phyloP scores from a whole-genome alignment of 1,140 invertebrate species.

The Doryteuthis pealeii region DNA sequence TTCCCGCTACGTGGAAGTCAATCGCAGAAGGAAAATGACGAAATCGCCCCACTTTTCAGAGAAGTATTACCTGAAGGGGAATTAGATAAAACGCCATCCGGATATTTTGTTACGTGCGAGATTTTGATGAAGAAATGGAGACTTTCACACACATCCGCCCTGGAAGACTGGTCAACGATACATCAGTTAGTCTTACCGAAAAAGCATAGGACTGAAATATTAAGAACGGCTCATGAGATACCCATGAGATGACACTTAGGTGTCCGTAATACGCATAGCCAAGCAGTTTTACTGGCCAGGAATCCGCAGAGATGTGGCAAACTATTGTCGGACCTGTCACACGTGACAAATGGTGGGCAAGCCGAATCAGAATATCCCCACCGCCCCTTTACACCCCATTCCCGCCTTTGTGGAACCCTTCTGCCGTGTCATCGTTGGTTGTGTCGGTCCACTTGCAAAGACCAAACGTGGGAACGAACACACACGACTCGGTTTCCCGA shows the following conservation, averaged over 20 bases:
- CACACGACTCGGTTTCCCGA: conserved; percentile 13
- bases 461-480: conserved; percentile 22
- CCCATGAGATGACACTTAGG: not conserved
- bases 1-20: too few relatives aligned
- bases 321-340: conserved; percentile 15
- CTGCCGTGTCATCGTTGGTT: too few relatives aligned
- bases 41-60: too few relatives aligned
- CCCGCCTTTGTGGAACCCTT: conserved; percentile 19
- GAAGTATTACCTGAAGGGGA: too few relatives aligned
- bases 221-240: not conserved
- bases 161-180: not conserved
- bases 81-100: too few relatives aligned
- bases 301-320: conserved; percentile 6
- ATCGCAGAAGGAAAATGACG: too few relatives aligned
- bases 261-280: not conserved
- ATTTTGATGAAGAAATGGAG: too few relatives aligned
- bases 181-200: not conserved
- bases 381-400: conserved; percentile 8
- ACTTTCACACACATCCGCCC: not conserved
- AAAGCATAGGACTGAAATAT: too few relatives aligned
- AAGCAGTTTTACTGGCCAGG: conserved; percentile 2
- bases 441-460: too few relatives aligned
- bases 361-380: conserved; percentile 22
- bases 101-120: too few relatives aligned
- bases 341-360: too few relatives aligned